Evolutionary conservation across 2,888 invertebrate genomes (phyloP), one percentile per base, ranked within the genome.

Genomic region (Apamea crenata): DNA sequence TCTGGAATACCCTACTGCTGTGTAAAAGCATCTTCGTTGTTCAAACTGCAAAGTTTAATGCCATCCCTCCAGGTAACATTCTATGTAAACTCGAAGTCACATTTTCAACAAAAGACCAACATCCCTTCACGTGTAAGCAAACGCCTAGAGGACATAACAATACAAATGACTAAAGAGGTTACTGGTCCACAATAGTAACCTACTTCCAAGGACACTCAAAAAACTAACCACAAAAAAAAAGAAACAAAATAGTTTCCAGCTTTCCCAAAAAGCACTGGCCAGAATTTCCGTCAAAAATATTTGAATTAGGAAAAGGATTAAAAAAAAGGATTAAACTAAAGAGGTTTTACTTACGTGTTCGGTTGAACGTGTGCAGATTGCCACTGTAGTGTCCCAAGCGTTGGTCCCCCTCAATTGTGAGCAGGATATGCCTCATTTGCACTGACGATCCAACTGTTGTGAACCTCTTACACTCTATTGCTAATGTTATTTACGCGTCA

Each of bases 371-470:
- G 82, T 85, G 85, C 91, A 87, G 90, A 84, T 77, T 88, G 86
- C 81, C 90, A 93, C 92, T 92, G 93, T 77, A 77, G 78, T 75
- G 82, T 87, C 77, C 83, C 83, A 85, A 83, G 84, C 88, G 85
- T 76, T 87, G 79, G 91, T 89, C 92, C 90, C 87, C 90, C 91
- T 85, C 96, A 96, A 95, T 96, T 96, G 94, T 75, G 85, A 80
- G 89, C 96, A 96, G 96, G 96, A 96, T 96, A 93, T 94, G 83
- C 83, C 94, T 93, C 90, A 93, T 96, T 96, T 93, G 93, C 90
- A 88, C 92, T 93, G 95, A 94, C 93, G 94, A 93, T 92, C 87
- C 84, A 91, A 83, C 82, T 93, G 94, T 95, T 95, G 94, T 92
- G 87, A 83, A 82, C 88, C 91, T 93, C 92, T 91, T 91, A 91